Evolutionary conservation across 1,140 invertebrate genomes (phyloP), one percentile per base, ranked within the genome.

Genomic region (Brachystomella parvula): DNA sequence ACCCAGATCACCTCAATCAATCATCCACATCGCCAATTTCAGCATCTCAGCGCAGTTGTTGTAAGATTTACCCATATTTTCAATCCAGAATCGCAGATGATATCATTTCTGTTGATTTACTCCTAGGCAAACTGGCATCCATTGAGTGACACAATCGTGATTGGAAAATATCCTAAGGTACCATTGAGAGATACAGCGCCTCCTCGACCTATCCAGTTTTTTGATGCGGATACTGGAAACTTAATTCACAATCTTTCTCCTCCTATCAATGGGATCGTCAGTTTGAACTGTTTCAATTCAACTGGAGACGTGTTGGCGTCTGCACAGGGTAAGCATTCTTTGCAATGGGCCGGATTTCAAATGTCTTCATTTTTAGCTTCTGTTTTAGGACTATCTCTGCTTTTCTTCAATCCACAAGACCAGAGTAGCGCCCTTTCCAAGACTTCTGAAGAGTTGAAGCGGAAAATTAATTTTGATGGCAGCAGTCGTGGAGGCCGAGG

Each of bases 71-170:
- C 15, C 31, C 12, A 19, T 19, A 30, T 28, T 60, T 60, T 32
- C 28, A 30, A 30, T 17, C 17, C 12, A 17, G 9, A 56, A 12
- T 56, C 6, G 49, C 49, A 12, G 49, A 17, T 26, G 17, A 17
- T n/a, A 9, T 9, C n/a, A n/a, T n/a, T n/a, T n/a, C n/a, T n/a
- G n/a, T n/a, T n/a, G n/a, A n/a, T n/a, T n/a, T n/a, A n/a, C n/a
- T n/a, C n/a, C n/a, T n/a, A 70, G 68, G 68, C 68, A 6, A 47
- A 57, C n/a, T 70, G 71, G 68, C 66, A 73, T 67, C 68, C 68
- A n/a, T 32, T 73, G 21, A 31, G 26, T 49, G 68, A 70, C 29
- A 56, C 58, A 3, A 67, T 73, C 59, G 63, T 70, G 1, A 70
- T 73, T 47, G 71, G 71, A 26, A 21, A 39, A 2, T 73, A 68